Evolutionary conservation across 2,888 invertebrate species (phyloP), one percentile per base, ranked within the genome.

Genomic region (Leistus spinibarbis): DNA sequence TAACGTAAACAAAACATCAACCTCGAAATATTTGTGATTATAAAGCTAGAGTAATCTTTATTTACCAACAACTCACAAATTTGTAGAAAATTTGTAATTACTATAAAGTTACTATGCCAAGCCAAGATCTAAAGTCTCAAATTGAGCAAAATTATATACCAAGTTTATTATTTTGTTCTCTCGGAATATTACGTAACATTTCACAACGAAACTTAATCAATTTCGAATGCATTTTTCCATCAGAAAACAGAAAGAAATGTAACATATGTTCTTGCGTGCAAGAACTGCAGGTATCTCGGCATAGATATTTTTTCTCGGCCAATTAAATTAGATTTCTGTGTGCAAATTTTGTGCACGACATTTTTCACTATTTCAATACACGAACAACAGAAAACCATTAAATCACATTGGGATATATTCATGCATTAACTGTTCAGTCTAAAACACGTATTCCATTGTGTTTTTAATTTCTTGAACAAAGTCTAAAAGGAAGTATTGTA

Each of bases 241-340:
- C 24, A 24, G 40, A 40, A 40, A 40, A 2, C 40, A 40, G 40
- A 3, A 4, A 40, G 13, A 40, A 56, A 19, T 13, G 13, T 56
- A 19, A 60, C 19, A 60, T 16, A 60, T 60, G 57, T 57, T 19
- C 1, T 71, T 19, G 71, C 71, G 65, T 71, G 71, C 64, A 54
- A 24, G 40, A 24, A 23, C 7, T 22, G 53, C 54, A 53, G n/a
- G n/a, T n/a, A n/a, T n/a, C n/a, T n/a, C n/a, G n/a, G n/a, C n/a
- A n/a, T 69, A 27, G 24, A 10, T 64, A n/a, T 22, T 1, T 63
- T 23, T 63, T 22, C 22, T 17, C 22, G 10, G 24, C 24, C 24
- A 24, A 64, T 64, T 71, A 64, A 71, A 71, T 71, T 71, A 22
- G 64, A 63, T 71, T 65, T 71, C 19, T 71, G 64, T 64, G 40